Percentiles rank a stretch among this genome's conserved stretches.
Conservation (phyloP, 1,140 invertebrate species). For the Tribolium castaneum region DNA sequence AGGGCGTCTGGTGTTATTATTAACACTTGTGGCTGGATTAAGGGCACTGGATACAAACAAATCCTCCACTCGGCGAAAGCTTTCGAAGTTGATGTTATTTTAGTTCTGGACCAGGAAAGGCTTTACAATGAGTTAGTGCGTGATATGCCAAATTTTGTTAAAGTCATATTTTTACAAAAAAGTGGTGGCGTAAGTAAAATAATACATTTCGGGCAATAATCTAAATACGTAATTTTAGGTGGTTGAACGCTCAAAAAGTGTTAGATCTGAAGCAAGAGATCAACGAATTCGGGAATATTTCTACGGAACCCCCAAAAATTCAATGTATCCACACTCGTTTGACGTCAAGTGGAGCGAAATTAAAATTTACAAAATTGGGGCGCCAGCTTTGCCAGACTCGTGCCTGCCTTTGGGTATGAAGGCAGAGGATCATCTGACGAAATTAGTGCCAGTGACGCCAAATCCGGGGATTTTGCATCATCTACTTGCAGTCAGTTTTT, state of each 20-base stretch:
- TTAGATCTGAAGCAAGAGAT: conserved; percentile 82
- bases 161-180: conserved; percentile 94
- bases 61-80: conserved; percentile 88
- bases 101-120: conserved; percentile 97
- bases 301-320: conserved; percentile 84
- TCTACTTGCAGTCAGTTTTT: conserved; percentile 88
- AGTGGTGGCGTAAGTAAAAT: conserved; percentile 87
- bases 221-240: conserved; percentile 68
- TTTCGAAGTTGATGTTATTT: conserved; percentile 95
- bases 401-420: conserved; percentile 97
- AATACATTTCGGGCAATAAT: background rate
- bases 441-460: conserved; percentile 85
- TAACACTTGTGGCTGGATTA: conserved; percentile 98
- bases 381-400: conserved; percentile 90
- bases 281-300: conserved; percentile 92
- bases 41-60: conserved; percentile 87
- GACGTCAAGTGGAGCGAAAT: conserved; percentile 90
- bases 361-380: conserved; percentile 94
- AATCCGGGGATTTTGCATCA: conserved; percentile 85
- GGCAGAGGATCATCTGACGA: conserved; percentile 90
- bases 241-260: conserved; percentile 82
- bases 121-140: conserved; percentile 93
- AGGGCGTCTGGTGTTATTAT: conserved; percentile 95
- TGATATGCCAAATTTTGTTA: conserved; percentile 93
- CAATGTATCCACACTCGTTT: conserved; percentile 92